Percentiles rank a stretch among this genome's conserved stretches.
Evolutionary conservation across 1,140 invertebrate species (phyloP).

Genomic region (Drosophila sulfurigaster): DNA sequence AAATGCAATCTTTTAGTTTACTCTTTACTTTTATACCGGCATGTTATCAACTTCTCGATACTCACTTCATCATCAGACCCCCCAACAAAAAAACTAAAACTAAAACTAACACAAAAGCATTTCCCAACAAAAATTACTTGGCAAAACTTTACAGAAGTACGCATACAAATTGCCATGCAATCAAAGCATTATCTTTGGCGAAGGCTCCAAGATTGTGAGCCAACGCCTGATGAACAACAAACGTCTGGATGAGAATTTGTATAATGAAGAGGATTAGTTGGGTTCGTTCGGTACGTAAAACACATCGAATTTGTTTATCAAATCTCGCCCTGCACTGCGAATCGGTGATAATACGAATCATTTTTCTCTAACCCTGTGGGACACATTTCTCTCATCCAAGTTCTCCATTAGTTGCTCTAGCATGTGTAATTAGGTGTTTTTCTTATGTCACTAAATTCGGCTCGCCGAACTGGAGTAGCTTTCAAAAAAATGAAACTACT

Average conservation of each 20-base stretch:
- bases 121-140: conserved; percentile 21
- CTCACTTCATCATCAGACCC: conserved; percentile 8
- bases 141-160: conserved; percentile 56
- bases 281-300: conserved; percentile 62
- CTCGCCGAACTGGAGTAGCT: conserved; percentile 3
- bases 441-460: background rate
- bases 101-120: conserved; percentile 6
- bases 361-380: conserved; percentile 20
- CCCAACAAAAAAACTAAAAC: background rate
- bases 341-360: conserved; percentile 46
- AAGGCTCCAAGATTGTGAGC: conserved; percentile 73
- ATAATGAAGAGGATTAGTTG: conserved; percentile 68
- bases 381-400: conserved; percentile 8
- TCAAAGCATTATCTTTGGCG: conserved; percentile 71
- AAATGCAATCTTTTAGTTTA: conserved; percentile 32
- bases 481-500: conserved; percentile 19
- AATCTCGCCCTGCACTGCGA: conserved; percentile 11
- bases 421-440: conserved; percentile 11
- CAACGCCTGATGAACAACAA: conserved; percentile 45
- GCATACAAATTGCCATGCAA: conserved; percentile 38
- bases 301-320: conserved; percentile 2
- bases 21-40: conserved; percentile 43
- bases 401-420: conserved; percentile 7
- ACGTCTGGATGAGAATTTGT: conserved; percentile 72
- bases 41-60: conserved; percentile 52